Percentiles rank a stretch among this genome's conserved stretches.
These are phyloP conservation scores for Romanogobio albipinnatus DNA, from an alignment of 2,113 vertebrate genomes.

Conservation along the genomic window DNA sequence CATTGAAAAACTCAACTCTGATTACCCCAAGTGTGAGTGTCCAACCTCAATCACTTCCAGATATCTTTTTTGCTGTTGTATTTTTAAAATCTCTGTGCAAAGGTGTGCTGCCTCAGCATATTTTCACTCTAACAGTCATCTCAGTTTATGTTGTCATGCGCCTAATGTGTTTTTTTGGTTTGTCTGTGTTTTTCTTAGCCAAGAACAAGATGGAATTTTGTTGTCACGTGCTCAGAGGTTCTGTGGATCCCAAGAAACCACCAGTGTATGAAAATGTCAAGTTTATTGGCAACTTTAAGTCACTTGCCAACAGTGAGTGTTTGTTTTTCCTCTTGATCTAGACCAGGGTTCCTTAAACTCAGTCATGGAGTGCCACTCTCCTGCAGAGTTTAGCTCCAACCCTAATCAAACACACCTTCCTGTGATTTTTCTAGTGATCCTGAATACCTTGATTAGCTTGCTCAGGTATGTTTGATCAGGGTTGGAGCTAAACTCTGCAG, in stretches of 20 bases:
- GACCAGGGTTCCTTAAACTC: no score
- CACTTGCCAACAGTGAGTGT: constrained; percentile 89
- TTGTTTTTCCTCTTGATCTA: constrained; percentile 1
- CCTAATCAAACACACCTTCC: no score
- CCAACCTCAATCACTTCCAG: background rate
- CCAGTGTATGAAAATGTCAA: constrained; percentile 95
- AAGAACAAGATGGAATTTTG: constrained; percentile 98
- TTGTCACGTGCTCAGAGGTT: constrained; percentile 96
- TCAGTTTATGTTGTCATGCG: background rate
- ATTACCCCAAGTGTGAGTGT: constrained; percentile 95
- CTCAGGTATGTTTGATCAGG: no score
- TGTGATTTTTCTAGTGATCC: no score
- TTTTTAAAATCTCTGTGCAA: background rate
- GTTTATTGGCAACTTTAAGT: constrained; percentile 97
- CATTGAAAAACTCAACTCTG: constrained; percentile 85
- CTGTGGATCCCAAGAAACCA: constrained; percentile 89
- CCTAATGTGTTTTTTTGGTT: background rate
- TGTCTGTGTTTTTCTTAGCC: constrained; percentile 68
- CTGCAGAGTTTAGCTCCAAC: no score
- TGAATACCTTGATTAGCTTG: no score
- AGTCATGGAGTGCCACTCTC: no score
- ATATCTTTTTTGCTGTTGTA: background rate
- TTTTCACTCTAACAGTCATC: background rate
- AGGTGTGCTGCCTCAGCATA: background rate
- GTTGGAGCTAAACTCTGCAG: no score